Conservation (phyloP, 1,140 invertebrate species). For the Pogonus chalceus region DNA sequence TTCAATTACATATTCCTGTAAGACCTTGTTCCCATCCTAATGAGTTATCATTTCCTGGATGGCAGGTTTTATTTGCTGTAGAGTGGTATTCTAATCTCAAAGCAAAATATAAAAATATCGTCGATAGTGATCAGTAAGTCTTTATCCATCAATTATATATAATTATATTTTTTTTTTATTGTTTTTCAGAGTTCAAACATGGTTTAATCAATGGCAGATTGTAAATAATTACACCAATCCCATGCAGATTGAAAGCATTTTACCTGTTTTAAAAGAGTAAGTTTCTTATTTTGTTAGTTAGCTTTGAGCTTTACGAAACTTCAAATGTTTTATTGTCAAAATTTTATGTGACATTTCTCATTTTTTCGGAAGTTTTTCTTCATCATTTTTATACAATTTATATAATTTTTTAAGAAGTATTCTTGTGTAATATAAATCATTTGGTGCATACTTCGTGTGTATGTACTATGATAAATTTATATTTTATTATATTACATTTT, state of each 20-base stretch:
- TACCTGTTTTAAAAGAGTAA: slow-evolving; percentile 45
- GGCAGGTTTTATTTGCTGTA: slow-evolving; percentile 45
- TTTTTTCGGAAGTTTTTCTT: not conserved
- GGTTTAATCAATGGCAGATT: slow-evolving; percentile 61
- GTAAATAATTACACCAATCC: slow-evolving; percentile 53
- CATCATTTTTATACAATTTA: no score
- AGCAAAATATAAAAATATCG: slow-evolving; percentile 41
- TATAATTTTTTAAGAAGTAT: no score
- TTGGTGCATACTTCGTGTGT: not conserved
- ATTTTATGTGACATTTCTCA: slow-evolving; percentile 2
- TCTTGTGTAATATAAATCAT: no score
- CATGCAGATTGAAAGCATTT: slow-evolving; percentile 50
- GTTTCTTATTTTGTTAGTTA: slow-evolving; percentile 15
- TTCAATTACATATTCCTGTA: slow-evolving; percentile 33
- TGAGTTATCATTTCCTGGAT: slow-evolving; percentile 48
- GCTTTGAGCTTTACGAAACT: not conserved
- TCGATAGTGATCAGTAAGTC: slow-evolving; percentile 53
- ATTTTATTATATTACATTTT: not conserved
- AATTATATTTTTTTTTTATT: slow-evolving; percentile 17
- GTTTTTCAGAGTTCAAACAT: slow-evolving; percentile 48
- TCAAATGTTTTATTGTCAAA: slow-evolving; percentile 1
- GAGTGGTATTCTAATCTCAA: slow-evolving; percentile 47
- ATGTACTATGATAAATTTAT: not conserved
- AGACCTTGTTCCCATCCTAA: slow-evolving; percentile 41
- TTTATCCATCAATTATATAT: slow-evolving; percentile 1